Evolutionary conservation across 2,113 vertebrate species (phyloP).

Genomic region (Neopipo cinnamomea): DNA sequence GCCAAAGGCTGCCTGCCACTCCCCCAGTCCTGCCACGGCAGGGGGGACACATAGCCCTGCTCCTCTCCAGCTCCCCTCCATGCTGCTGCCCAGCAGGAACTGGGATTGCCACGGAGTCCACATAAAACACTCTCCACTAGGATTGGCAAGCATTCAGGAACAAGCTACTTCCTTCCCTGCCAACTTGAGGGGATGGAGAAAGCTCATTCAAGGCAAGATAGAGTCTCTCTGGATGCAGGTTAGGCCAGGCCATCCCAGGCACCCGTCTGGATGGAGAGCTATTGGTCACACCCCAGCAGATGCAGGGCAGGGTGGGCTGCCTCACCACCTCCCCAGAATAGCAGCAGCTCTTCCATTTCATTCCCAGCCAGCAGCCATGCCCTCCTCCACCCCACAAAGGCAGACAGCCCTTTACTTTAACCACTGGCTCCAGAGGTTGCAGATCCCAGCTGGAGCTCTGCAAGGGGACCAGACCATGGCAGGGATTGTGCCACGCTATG

Average conservation of each 20-base stretch:
- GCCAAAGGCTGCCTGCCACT: background rate
- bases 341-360: background rate
- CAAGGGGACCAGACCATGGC: background rate
- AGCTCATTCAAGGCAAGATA: background rate
- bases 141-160: background rate
- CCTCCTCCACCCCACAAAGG: background rate
- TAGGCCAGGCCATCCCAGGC: background rate
- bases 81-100: background rate
- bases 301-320: background rate
- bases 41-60: background rate
- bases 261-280: background rate
- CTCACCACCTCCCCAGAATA: background rate
- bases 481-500: fast-evolving
- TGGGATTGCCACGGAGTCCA: fast-evolving
- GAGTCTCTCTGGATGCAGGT: background rate
- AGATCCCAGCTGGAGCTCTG: background rate
- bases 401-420: background rate
- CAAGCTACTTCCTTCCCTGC: background rate
- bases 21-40: background rate
- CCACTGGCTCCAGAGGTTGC: background rate
- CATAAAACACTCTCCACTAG: background rate
- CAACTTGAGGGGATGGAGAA: background rate
- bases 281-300: fast-evolving
- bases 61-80: background rate
- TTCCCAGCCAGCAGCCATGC: background rate